Evolutionary conservation across 2,113 vertebrate genomes (phyloP), one percentile per base, ranked within the genome.

Genomic region (Pomatostomus ruficeps): DNA sequence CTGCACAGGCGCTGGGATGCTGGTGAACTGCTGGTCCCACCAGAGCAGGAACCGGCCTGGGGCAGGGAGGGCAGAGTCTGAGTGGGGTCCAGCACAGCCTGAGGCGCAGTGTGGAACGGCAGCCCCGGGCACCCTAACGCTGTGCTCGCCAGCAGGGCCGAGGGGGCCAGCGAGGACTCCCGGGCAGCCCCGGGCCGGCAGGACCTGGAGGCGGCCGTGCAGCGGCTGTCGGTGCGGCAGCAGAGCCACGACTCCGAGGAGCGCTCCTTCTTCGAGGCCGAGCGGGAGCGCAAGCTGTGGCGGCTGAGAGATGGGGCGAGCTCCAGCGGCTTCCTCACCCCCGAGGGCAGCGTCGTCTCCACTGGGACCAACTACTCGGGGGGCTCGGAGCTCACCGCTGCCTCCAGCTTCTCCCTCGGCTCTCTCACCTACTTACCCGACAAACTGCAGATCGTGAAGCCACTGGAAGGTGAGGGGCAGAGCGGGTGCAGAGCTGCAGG

Each of bases 401-500:
- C 85, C 83, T 98, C 98, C 10, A 23, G 94, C 67, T 94, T 98
- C 58, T 98, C 98, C 4, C 95, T 98, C 6, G 88, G 98, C 62
- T 98, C 98, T 29, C 97, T 98, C 58, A 96, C 98, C 45, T 98
- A 97, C 95, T 97, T 98, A 71, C 98, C 98, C 0, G 99, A 99
- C 88, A 98, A 99, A 40, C 98, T 99, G 91, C 98, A 99, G 98
- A 99, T 99, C 2, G 91, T 99, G 89, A 98, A 99, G 96, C 98
- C 98, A 3, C 96, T 99, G 97, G 99, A 99, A 98, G 98, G 98
- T 98, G 89, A 95, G 96, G 49, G 45, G 24, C 7, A 23, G 31
- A 21, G 40, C 25, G 33, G 31, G 4, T 4, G 31, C 3, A 4
- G 59, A 51, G 68, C n/a, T 45, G 62, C 25, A 10, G 49, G 38